phyloP scores from a whole-genome alignment of 2,113 vertebrate species.

The Galbula dea region DNA sequence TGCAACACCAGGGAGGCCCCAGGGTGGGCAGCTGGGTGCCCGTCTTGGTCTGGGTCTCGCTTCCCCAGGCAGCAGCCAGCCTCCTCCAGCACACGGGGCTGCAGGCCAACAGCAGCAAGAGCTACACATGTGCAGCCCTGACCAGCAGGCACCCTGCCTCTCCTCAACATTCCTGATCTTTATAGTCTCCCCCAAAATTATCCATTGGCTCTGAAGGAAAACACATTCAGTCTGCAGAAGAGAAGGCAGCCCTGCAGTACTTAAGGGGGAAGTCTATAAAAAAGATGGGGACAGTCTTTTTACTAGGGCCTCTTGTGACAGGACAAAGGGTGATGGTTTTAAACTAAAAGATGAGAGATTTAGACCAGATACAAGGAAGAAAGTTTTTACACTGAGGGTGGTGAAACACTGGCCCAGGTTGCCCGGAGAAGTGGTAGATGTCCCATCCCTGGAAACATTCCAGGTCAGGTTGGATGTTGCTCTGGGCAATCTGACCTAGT shows the following conservation, averaged over 20 bases:
- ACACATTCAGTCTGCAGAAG: not conserved
- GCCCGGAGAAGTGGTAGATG: not conserved
- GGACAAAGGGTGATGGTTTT: not conserved
- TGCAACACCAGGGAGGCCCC: not conserved
- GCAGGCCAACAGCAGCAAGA: accelerated
- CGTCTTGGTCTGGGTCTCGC: not conserved
- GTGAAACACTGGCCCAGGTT: not conserved
- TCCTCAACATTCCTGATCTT: accelerated
- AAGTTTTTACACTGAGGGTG: not conserved
- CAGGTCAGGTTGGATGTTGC: not conserved
- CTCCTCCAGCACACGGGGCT: not conserved
- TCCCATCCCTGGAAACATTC: not conserved
- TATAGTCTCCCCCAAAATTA: not conserved
- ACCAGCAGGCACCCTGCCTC: accelerated
- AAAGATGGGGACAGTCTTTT: not conserved
- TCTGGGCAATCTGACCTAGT: not conserved
- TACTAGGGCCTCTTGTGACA: not conserved
- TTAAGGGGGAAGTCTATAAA: not conserved
- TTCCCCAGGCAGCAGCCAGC: not conserved
- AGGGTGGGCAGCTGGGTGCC: not conserved
- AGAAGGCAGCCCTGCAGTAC: not conserved
- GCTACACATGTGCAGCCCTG: accelerated
- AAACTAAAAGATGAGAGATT: not conserved
- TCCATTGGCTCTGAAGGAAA: not conserved
- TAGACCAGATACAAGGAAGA: not conserved